Evolutionary conservation across 2,888 invertebrate species (phyloP).

Genomic region (Crepidodera aurea): DNA sequence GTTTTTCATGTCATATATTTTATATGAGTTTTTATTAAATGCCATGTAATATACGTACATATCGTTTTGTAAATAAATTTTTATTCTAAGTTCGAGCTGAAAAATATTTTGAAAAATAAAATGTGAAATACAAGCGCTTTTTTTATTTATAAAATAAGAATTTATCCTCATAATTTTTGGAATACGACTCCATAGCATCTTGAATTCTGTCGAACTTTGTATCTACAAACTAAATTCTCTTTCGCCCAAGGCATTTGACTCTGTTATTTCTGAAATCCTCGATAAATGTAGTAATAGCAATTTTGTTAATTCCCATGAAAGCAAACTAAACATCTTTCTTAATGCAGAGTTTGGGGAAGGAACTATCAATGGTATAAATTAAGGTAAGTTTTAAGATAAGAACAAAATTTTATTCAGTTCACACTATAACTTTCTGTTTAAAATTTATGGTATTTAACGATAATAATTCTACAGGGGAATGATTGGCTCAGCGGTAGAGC

Average conservation of each 20-base stretch:
- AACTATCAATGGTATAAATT: no score
- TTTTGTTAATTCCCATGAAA: neutral
- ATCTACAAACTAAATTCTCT: no score
- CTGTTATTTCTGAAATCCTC: neutral
- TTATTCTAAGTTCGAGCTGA: conserved; percentile 28
- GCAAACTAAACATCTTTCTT: neutral
- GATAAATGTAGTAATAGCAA: neutral
- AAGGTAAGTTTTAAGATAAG: no score
- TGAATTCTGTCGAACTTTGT: no score
- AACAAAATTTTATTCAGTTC: no score
- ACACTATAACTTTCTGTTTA: no score
- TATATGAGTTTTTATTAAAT: conserved; percentile 27
- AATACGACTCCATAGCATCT: no score
- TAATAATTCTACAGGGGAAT: no score
- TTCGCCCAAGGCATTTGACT: neutral
- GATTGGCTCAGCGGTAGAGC: no score
- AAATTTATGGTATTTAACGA: no score
- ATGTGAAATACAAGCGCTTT: neutral
- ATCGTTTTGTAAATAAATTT: conserved; percentile 35
- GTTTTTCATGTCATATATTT: conserved; percentile 31
- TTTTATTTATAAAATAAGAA: neutral
- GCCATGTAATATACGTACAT: conserved; percentile 27
- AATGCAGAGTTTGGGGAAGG: neutral
- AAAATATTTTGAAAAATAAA: conserved; percentile 40
- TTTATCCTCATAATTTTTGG: no score